Conservation (phyloP, 2,797 vertebrate species). For the Enteromius trimaculatus region DNA sequence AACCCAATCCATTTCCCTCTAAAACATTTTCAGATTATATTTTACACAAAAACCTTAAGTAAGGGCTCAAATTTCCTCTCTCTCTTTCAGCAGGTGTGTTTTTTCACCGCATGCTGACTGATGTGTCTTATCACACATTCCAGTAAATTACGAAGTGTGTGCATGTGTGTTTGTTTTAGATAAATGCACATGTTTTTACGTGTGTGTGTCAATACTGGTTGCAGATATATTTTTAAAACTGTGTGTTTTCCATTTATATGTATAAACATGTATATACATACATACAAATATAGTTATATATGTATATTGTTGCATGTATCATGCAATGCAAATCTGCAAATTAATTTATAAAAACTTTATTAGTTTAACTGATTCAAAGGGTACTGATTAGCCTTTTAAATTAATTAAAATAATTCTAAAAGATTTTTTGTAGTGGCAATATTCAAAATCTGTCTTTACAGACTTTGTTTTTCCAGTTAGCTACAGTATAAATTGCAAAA, state of each 20-base stretch:
- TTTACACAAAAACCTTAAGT: background rate
- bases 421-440: background rate
- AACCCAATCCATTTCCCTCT: background rate
- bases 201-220: background rate
- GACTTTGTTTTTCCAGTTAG: background rate
- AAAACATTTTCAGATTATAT: background rate
- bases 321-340: background rate
- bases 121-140: constrained; percentile 51
- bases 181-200: background rate
- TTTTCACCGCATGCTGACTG: constrained; percentile 42
- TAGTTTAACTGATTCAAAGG: background rate
- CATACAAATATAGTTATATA: too few species aligned
- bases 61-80: background rate
- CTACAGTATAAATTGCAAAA: background rate
- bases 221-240: background rate
- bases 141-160: constrained; percentile 42
- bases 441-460: background rate
- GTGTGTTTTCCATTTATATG: background rate
- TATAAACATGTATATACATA: too few species aligned
- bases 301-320: background rate
- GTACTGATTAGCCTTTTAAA: background rate
- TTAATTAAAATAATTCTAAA: background rate
- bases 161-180: background rate
- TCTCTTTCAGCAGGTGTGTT: constrained; percentile 47
- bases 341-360: too few species aligned